Percentiles rank a stretch among this genome's conserved stretches.
phyloP scores from a whole-genome alignment of 2,113 vertebrate species.

The Clupea harengus region DNA sequence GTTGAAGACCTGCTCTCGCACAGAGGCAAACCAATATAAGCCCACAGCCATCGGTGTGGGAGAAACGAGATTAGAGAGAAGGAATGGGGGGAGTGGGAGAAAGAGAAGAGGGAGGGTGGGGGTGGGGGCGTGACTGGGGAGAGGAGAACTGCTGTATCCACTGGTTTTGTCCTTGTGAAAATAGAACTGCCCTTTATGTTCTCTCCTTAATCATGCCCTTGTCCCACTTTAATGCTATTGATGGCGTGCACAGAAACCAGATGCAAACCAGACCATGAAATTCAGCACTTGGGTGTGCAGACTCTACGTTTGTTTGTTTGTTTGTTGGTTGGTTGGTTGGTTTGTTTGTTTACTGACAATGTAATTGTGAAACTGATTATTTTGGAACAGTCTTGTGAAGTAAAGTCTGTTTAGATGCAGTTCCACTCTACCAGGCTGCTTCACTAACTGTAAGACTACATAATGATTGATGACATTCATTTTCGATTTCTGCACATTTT shows the following conservation, averaged over 20 bases:
- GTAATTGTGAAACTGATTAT: background rate
- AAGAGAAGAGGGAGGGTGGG: background rate
- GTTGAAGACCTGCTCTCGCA: background rate
- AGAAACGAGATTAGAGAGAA: background rate
- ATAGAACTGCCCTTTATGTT: background rate
- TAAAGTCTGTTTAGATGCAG: background rate
- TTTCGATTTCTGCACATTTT: background rate
- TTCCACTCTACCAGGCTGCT: background rate
- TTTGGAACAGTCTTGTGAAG: background rate
- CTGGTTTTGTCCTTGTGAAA: conserved; percentile 15
- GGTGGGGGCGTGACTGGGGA: background rate
- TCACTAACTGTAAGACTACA: background rate
- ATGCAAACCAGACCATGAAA: background rate
- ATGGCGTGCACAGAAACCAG: background rate
- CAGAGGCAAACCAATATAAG: background rate
- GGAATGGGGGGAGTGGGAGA: background rate
- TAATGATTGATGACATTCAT: background rate
- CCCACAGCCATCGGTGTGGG: background rate
- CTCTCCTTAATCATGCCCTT: background rate
- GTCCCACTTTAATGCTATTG: background rate
- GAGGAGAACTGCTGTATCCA: background rate
- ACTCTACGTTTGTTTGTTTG: background rate
- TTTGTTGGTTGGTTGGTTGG: background rate
- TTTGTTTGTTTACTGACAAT: background rate
- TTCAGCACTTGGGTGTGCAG: background rate